Evolutionary conservation across 1,140 invertebrate species (phyloP), one percentile per base, ranked within the genome.

Genomic region (Geopemphigus sp.): DNA sequence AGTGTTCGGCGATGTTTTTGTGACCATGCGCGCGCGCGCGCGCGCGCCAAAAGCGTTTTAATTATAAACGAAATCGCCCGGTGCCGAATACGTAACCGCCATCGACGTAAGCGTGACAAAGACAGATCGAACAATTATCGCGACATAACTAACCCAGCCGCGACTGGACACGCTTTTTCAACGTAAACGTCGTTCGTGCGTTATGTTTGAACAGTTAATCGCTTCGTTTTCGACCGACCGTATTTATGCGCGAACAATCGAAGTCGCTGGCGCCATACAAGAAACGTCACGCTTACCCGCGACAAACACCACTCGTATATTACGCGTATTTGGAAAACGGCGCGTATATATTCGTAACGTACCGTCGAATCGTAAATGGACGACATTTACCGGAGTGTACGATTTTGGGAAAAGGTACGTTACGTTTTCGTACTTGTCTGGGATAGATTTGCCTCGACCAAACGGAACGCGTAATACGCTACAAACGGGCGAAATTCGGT

Each of bases 31-130:
- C n/a, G 10, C 24, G 15, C 19, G 66, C 24, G 6, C n/a, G 10
- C 24, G 15, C 19, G 32, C 8, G 32, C 32, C 3, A 39, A 39
- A 39, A 39, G 32, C 26, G 68, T 72, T 72, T 72, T 72, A 72
- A 72, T 72, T 72, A 72, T 54, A 72, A 72, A 54, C 50, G 26
- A 53, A 70, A 70, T 66, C 64, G 5, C 22, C 22, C n/a, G 14
- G 12, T 24, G 5, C 8, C 4, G 4, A 22, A 3, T n/a, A 56
- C 19, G 19, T 53, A 45, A 14, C 10, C 15, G 53, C 17, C 4
- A 19, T 4, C 19, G 1, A 8, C 8, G 19, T 54, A 54, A 54
- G 66, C 24, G 66, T 68, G 66, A 68, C 47, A 68, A 68, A 72
- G 24, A 54, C 68, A 54, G 47, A 72, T 72, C 15, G 26, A 53